These are phyloP conservation scores for Embidobia sp. DNA, from an alignment of 2,888 invertebrate genomes.

Conservation along the genomic window DNA sequence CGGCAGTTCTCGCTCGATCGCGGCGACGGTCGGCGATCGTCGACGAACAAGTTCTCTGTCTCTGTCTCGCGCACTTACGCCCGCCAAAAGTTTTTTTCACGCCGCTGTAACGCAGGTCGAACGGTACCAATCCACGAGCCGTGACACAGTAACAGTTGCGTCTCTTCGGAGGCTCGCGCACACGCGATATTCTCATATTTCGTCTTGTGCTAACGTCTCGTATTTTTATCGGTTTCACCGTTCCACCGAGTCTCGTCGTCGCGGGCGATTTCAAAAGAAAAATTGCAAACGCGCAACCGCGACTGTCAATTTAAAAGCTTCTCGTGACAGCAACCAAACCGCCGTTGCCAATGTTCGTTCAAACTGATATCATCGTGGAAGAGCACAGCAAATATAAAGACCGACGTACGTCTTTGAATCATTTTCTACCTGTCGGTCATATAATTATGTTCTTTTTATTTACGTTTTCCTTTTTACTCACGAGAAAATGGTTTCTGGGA, in stretches of 20 bases:
- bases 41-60: slow-evolving; percentile 41
- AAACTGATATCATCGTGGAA: slow-evolving; percentile 65
- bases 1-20: slow-evolving; percentile 42
- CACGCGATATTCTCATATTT: slow-evolving; percentile 33
- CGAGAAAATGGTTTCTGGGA: no score
- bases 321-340: not conserved
- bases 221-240: slow-evolving; percentile 27
- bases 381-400: slow-evolving; percentile 52
- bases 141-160: slow-evolving; percentile 63
- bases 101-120: slow-evolving; percentile 58
- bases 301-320: slow-evolving; percentile 32
- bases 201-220: slow-evolving; percentile 26
- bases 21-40: slow-evolving; percentile 56
- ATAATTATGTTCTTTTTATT: no score
- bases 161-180: slow-evolving; percentile 18
- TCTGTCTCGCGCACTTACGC: slow-evolving; percentile 45
- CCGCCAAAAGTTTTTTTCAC: slow-evolving; percentile 60
- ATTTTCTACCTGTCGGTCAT: no score
- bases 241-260: not conserved
- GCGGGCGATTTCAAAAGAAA: slow-evolving; percentile 11
- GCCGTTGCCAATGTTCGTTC: slow-evolving; percentile 51
- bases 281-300: not conserved
- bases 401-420: slow-evolving; percentile 55
- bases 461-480: no score
- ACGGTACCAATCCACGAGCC: slow-evolving; percentile 63